Base-by-base conservation (phyloP, 2,113 vertebrate genomes). In the Thymallus thymallus region DNA sequence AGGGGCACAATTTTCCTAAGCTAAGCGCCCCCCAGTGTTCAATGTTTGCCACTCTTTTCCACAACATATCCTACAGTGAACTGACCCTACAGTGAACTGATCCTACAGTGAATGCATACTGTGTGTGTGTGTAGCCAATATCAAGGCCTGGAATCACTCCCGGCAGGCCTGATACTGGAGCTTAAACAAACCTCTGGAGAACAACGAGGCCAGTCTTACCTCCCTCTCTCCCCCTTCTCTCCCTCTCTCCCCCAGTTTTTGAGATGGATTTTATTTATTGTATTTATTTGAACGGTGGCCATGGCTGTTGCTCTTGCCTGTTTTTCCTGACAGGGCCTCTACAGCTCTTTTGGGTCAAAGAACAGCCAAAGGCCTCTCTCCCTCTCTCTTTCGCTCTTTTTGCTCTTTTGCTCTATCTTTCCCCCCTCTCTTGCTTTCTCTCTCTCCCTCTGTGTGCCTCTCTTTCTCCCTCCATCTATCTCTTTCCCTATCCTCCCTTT, bases 201-300 rank as follows among this genome's bases (percentile, higher is more conserved):
- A 84, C 71, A 88, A 85, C 76, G 74, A 78, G 83, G 82, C 75
- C 80, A 75, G 48, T 51, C 48, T 51, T 5, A 51, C 48, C 48
- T 16, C 48, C 35, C 35, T 86, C 76, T 74, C 71, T 72, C 68
- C 79, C 18, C 76, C 41, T 69, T 9, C 26, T 41, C 35, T 41
- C 35, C 35, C 9, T 41, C 35, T 41, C 35, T 41, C 9, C 9
- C 35, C 9, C 75, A 74, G 80, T 81, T 86, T 65, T 78, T 18
- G 16, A 67, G 83, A 79, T 88, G 80, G 62, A 75, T 84, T 89
- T 89, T 86, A 91, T 91, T 90, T 89, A 88, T 85, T 87, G 76
- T 86, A 71, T 78, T 75, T 82, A 80, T 86, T 82, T 77, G 77
- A 87, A 82, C 79, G n/a, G 82, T 64, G 82, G 83, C 77, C 73